Evolutionary conservation across 2,113 vertebrate genomes (phyloP).

Genomic region (Actenoides lindsayi): DNA sequence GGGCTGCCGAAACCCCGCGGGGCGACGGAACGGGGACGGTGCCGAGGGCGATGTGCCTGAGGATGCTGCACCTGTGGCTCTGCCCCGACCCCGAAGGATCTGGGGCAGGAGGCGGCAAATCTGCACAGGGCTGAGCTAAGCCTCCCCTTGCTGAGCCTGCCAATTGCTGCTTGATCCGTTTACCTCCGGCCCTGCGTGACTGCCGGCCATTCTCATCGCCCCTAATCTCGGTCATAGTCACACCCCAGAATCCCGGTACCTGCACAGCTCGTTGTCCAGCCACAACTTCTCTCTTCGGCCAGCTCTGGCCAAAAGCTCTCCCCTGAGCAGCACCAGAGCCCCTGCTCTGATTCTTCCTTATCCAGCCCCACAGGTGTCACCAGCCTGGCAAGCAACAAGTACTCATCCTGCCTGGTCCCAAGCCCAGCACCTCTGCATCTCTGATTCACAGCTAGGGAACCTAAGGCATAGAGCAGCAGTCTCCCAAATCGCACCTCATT

Average conservation of each 20-base stretch:
- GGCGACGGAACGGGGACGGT: not conserved
- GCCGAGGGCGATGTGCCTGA: not conserved
- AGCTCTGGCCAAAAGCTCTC: not conserved
- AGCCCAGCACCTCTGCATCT: not conserved
- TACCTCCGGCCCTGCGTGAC: not conserved
- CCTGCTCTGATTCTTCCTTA: not conserved
- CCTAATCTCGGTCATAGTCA: not conserved
- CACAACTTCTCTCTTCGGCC: not conserved
- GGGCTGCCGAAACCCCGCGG: not conserved
- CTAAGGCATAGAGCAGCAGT: not conserved
- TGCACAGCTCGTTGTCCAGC: fast-evolving
- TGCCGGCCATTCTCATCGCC: slow-evolving; percentile 1
- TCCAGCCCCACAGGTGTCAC: not conserved
- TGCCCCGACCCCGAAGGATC: not conserved
- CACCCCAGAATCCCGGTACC: not conserved
- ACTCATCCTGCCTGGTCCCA: not conserved
- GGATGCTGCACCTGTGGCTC: not conserved
- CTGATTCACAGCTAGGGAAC: not conserved
- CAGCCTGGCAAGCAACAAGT: slow-evolving; percentile 8
- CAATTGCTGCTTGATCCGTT: slow-evolving; percentile 70
- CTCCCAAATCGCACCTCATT: not conserved
- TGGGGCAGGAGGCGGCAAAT: not conserved
- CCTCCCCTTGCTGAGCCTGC: slow-evolving; percentile 71
- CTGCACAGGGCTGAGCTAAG: slow-evolving; percentile 49
- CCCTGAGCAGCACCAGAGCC: fast-evolving